Base-by-base conservation (phyloP, 2,888 invertebrate genomes). In the Tyria jacobaeae region DNA sequence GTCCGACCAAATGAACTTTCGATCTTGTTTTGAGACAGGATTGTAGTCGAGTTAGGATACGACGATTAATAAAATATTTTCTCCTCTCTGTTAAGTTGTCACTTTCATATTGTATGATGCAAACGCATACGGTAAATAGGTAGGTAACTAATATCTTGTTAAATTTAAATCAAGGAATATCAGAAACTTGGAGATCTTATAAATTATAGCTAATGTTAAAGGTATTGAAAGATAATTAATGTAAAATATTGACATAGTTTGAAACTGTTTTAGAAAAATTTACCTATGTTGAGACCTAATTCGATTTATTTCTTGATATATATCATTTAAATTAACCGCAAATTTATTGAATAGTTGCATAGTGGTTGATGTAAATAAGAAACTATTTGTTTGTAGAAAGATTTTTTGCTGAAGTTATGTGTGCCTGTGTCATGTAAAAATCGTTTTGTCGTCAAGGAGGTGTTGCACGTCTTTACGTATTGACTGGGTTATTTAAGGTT, bases 1-100 rank as follows among this genome's bases (percentile, higher is more conserved):
- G 93, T 93, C 93, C 93, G 93, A 93, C 93, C 93, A 94, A 94
- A 88, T 91, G 91, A 92, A 92, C 91, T 91, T 87, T 91, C 86
- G 84, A 91, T 91, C 92, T 92, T 91, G 92, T 93, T 90, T 90
- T 89, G 85, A 86, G 83, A 88, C 91, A 88, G 86, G 91, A 90
- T 88, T 85, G 85, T 90, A 91, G 88, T 91, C 86, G 88, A 87
- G 82, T 84, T 90, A 92, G 88, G 86, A 82, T 91, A 91, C 78
- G 86, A 84, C 89, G 84, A 86, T 80, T 76, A 84, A 79, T 81
- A 78, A 84, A 89, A 85, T 86, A 88, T 84, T 89, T 86, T 87
- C 86, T 86, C 83, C 81, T 87, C 83, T 88, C 82, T 82, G 86
- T 91, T 90, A 85, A 86, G 87, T 90, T 89, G 78, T 80, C 87